Conservation (phyloP, 2,113 vertebrate genomes). For the Festucalex cinctus region DNA sequence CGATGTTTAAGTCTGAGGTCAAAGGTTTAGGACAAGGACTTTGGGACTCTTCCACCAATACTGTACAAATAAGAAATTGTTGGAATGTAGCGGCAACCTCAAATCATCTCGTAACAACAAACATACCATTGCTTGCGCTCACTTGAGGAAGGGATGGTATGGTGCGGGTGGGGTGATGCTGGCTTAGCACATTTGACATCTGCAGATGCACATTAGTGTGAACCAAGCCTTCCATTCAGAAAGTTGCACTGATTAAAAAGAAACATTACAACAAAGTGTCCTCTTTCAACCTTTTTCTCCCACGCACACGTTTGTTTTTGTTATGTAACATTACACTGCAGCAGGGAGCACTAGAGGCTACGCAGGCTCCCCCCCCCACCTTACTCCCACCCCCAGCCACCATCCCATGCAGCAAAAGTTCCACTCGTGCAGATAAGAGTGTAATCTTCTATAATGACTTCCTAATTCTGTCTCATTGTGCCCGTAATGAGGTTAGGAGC, state of each 20-base stretch:
- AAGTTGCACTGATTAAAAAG: not conserved
- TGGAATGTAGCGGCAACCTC: not conserved
- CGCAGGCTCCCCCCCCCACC: slow-evolving; percentile 9
- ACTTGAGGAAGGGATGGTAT: not conserved
- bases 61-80: not conserved
- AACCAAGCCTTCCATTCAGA: not conserved
- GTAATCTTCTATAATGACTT: slow-evolving; percentile 55
- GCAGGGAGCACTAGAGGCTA: slow-evolving; percentile 37
- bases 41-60: not conserved
- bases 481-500: slow-evolving; percentile 57
- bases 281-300: not conserved
- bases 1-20: not conserved
- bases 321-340: slow-evolving; percentile 61
- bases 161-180: slow-evolving; percentile 17
- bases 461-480: slow-evolving; percentile 33
- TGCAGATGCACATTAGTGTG: not conserved
- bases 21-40: not conserved
- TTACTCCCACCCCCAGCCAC: not conserved
- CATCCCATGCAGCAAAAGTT: slow-evolving; percentile 46
- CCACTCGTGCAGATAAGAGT: slow-evolving; percentile 25
- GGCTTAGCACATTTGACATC: slow-evolving; percentile 57
- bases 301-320: slow-evolving; percentile 23
- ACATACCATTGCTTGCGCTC: not conserved
- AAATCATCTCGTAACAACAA: not conserved
- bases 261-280: not conserved